Percentiles rank a stretch among this genome's conserved stretches.
Evolutionary conservation across 1,140 invertebrate species (phyloP).

Genomic region (Drosophila burlai): DNA sequence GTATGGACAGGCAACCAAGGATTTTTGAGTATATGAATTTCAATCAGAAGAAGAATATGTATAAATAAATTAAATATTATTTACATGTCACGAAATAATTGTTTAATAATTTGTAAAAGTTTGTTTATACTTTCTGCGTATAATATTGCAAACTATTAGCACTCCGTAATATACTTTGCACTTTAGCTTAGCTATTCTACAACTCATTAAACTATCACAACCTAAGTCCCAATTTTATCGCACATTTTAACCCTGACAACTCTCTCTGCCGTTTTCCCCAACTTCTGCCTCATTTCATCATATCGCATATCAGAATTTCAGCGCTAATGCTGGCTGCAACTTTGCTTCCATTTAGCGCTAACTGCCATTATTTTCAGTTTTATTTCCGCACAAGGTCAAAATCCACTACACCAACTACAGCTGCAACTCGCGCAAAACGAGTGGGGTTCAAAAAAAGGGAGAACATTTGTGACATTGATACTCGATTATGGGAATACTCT

Average conservation of each 20-base stretch:
- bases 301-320: constrained; percentile 52
- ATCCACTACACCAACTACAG: constrained; percentile 37
- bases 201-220: constrained; percentile 50
- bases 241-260: constrained; percentile 20
- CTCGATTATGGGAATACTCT: constrained; percentile 6
- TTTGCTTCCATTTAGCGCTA: constrained; percentile 69
- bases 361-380: constrained; percentile 73
- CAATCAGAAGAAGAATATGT: background rate
- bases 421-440: constrained; percentile 24
- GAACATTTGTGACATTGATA: constrained; percentile 24
- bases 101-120: background rate
- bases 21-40: background rate
- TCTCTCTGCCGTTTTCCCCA: background rate
- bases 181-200: constrained; percentile 12
- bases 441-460: constrained; percentile 20
- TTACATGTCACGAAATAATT: too few relatives aligned
- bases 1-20: background rate
- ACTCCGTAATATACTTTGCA: constrained; percentile 5
- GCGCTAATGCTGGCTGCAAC: constrained; percentile 61
- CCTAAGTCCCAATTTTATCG: constrained; percentile 41
- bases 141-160: background rate
- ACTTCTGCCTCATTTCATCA: constrained; percentile 58
- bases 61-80: background rate
- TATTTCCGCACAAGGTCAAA: constrained; percentile 64
- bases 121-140: background rate